Conservation (phyloP, 1,140 invertebrate species). For the Papilio polyxenes region DNA sequence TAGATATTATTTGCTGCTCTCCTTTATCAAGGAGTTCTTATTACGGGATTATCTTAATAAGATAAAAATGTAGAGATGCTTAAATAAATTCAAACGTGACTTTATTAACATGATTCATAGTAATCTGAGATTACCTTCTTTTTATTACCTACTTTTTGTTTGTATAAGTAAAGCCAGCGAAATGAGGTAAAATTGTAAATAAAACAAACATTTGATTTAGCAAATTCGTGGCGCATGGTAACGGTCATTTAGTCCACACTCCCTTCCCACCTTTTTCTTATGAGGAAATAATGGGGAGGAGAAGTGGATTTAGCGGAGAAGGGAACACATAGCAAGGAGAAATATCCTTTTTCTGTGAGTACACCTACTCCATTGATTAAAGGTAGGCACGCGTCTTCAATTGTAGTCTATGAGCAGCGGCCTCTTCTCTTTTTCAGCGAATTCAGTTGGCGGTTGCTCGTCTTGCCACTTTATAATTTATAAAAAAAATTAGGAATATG, state of each 20-base stretch:
- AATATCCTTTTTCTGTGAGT: too few relatives aligned
- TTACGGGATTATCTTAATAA: neutral
- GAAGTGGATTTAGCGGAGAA: too few relatives aligned
- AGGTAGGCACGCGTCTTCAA: too few relatives aligned
- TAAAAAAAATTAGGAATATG: too few relatives aligned
- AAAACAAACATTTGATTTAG: constrained; percentile 20
- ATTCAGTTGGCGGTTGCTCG: too few relatives aligned
- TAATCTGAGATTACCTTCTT: neutral
- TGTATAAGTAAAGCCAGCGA: neutral
- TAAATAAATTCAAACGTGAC: neutral
- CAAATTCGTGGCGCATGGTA: neutral
- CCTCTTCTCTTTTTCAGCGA: too few relatives aligned
- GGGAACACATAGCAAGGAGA: too few relatives aligned
- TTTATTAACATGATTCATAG: neutral
- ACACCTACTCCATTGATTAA: too few relatives aligned
- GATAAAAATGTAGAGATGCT: neutral
- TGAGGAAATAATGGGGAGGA: neutral
- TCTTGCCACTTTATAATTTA: too few relatives aligned
- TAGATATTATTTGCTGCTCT: neutral
- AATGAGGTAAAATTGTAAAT: neutral
- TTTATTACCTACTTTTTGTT: constrained; percentile 4
- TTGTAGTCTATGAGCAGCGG: too few relatives aligned
- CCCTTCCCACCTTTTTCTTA: neutral
- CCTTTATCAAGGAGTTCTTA: neutral
- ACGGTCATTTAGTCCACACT: neutral